A percentile compares a stretch with the other conserved stretches of the same genome.
phyloP scores from a whole-genome alignment of 2,888 invertebrate species.

The Chrysopilus asiliformis region DNA sequence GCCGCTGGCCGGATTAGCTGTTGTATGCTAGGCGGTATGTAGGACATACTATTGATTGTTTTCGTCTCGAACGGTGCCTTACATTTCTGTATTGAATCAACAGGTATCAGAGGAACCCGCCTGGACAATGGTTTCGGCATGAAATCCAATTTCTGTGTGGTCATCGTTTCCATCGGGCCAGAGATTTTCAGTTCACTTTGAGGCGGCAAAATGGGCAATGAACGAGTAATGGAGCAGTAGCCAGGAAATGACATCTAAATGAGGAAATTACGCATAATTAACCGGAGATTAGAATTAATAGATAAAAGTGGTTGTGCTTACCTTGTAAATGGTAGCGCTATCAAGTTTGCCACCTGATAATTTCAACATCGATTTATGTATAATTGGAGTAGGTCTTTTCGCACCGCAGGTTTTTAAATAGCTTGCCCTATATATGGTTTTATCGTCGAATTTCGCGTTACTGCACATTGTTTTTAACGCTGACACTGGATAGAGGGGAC shows the following conservation, averaged over 20 bases:
- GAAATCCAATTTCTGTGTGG: conserved; percentile 60
- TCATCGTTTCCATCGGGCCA: conserved; percentile 56
- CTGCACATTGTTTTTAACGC: background rate
- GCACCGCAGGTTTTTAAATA: background rate
- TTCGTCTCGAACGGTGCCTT: conserved; percentile 26
- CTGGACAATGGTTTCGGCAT: conserved; percentile 45
- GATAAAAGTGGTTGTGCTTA: conserved; percentile 22
- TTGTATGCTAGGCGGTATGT: conserved; percentile 4
- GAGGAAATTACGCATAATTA: too few species aligned
- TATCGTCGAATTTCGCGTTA: background rate
- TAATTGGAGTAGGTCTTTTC: background rate
- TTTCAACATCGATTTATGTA: background rate
- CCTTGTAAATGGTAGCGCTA: conserved; percentile 27
- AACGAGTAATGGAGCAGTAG: conserved; percentile 41
- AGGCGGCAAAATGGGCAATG: conserved; percentile 44
- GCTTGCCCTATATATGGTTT: conserved; percentile 4
- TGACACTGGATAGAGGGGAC: background rate
- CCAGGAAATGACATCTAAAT: conserved; percentile 44
- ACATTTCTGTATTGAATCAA: conserved; percentile 23
- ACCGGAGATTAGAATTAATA: too few species aligned
- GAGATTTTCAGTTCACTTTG: conserved; percentile 48
- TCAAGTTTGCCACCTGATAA: conserved; percentile 19
- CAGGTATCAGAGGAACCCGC: conserved; percentile 23
- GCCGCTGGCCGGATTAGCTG: background rate
- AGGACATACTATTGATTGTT: conserved; percentile 26